A percentile compares a stretch with the other conserved stretches of the same genome.
Conservation (phyloP, 2,888 invertebrate species). For the Penaeus monodon region DNA sequence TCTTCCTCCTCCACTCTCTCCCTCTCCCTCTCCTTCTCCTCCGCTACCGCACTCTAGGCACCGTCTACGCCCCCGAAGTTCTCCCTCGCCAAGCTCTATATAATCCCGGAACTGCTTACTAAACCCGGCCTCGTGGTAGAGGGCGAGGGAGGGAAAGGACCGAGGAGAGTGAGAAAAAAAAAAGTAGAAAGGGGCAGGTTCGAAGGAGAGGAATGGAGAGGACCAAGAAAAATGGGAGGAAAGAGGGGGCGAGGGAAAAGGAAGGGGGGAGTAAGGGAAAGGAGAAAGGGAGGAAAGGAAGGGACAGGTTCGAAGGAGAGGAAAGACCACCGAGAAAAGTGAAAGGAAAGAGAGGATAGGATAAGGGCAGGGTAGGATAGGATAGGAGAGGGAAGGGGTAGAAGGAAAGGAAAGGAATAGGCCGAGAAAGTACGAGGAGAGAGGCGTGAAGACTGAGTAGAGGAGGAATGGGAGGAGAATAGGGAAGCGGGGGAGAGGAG, state of each 20-base stretch:
- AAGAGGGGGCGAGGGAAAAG: background rate
- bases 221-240: background rate
- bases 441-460: background rate
- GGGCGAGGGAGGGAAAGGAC: background rate
- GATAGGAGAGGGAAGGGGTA: background rate
- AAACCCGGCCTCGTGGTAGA: background rate
- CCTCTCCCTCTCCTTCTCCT: background rate
- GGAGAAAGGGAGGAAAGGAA: background rate
- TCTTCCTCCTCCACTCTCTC: too few relatives aligned
- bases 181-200: background rate
- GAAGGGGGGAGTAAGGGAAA: background rate
- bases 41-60: background rate
- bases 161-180: conserved; percentile 2
- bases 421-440: background rate
- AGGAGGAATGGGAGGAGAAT: background rate
- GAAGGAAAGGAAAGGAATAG: background rate
- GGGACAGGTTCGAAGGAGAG: background rate
- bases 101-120: background rate
- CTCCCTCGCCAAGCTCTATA: background rate
- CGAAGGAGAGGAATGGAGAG: background rate
- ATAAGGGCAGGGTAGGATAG: background rate
- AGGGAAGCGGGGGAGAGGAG: background rate
- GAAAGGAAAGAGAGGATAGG: too few relatives aligned
- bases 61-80: background rate
- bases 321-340: background rate